phyloP scores from a whole-genome alignment of 2,888 invertebrate genomes.

The Ecliptopera silaceata region DNA sequence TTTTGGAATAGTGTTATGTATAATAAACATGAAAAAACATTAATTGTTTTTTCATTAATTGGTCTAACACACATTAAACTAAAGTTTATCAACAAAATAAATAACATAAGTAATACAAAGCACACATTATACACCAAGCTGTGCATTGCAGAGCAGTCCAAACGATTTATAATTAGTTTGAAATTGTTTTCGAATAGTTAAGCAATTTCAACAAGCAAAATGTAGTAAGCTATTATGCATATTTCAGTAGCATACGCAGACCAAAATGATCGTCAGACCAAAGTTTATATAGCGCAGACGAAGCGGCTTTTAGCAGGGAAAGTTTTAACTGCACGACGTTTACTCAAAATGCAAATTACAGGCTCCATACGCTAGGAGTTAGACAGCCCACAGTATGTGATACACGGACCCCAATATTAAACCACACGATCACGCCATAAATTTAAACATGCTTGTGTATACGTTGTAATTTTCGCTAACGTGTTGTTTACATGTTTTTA shows the following conservation, averaged over 20 bases:
- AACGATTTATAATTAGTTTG: not conserved
- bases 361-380: slow-evolving; percentile 64
- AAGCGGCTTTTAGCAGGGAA: slow-evolving; percentile 65
- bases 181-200: too few species aligned
- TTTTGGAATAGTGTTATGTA: too few species aligned
- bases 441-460: slow-evolving; percentile 63
- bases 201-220: not conserved
- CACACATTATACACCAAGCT: too few species aligned
- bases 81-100: too few species aligned
- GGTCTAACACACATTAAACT: too few species aligned
- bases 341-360: slow-evolving; percentile 80
- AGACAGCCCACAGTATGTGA: slow-evolving; percentile 68
- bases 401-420: slow-evolving; percentile 77
- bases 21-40: too few species aligned
- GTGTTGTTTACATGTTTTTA: slow-evolving; percentile 66
- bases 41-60: too few species aligned
- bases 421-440: slow-evolving; percentile 74
- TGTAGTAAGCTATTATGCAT: slow-evolving; percentile 41
- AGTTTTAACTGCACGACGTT: slow-evolving; percentile 76
- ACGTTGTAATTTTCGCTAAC: slow-evolving; percentile 65
- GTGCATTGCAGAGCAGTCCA: too few species aligned
- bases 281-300: slow-evolving; percentile 64
- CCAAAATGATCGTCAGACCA: slow-evolving; percentile 52
- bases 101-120: too few species aligned
- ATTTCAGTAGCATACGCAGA: slow-evolving; percentile 45